Evolutionary conservation across 1,140 invertebrate species (phyloP).

Genomic region (Drosophila willistoni): DNA sequence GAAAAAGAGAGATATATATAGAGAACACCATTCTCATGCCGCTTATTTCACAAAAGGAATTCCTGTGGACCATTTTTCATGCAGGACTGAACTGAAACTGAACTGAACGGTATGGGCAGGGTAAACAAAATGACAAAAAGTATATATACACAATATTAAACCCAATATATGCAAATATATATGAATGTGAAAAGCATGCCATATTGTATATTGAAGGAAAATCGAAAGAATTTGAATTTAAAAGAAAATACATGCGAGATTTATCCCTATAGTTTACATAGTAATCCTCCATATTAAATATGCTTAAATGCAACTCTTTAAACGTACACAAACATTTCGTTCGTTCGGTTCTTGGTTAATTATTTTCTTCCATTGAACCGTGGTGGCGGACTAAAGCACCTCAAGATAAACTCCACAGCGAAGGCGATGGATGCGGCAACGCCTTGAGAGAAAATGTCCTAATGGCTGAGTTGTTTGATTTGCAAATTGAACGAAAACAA

Average conservation of each 20-base stretch:
- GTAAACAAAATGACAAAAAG: conserved; percentile 1
- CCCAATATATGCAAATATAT: not conserved
- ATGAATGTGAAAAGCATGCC: not conserved
- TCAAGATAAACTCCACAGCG: not conserved
- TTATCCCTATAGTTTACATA: not conserved
- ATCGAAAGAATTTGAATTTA: conserved; percentile 16
- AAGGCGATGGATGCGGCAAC: not conserved
- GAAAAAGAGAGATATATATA: too few species aligned
- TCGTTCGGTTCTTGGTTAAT: conserved; percentile 4
- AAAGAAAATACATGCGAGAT: not conserved
- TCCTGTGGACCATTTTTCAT: conserved; percentile 1
- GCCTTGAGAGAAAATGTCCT: conserved; percentile 10
- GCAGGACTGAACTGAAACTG: not conserved
- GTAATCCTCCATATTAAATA: conserved; percentile 5
- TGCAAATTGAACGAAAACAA: conserved; percentile 22
- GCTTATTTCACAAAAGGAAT: not conserved
- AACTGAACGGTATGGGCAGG: not conserved
- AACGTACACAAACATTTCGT: not conserved
- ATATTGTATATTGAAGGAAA: conserved; percentile 12
- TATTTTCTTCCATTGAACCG: conserved; percentile 16
- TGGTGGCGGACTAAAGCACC: not conserved
- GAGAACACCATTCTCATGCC: not conserved
- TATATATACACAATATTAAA: conserved; percentile 17
- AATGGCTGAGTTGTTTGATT: conserved; percentile 19
- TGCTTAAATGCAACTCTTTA: conserved; percentile 13